Base-by-base conservation (phyloP, 2,888 invertebrate species). In the Machimus atricapillus region DNA sequence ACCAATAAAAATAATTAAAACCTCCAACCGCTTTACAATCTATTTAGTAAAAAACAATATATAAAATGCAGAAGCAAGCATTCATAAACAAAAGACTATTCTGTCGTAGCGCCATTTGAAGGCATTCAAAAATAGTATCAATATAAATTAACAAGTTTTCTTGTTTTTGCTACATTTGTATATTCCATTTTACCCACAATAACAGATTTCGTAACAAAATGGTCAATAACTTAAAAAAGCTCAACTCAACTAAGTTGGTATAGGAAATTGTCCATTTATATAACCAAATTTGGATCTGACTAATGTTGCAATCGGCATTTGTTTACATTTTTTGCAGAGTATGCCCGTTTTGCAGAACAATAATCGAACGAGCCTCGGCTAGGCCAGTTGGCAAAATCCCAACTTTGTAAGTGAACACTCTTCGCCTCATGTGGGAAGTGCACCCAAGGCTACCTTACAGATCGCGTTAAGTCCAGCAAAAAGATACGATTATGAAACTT, bases 381-480 rank as follows among this genome's bases (percentile, higher is more conserved):
- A 52, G 52, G 52, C 66, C 19, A 8, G 23, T 66, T 23, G 23
- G 27, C 66, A 23, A 66, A 66, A 19, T 23, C 66, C 66, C 66
- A 66, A 66, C 66, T 23, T 66, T 12, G 23, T 66, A 66, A 66
- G 66, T 27, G 27, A 66, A 12, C 66, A 66, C 2, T 66, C 12
- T 66, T 66, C 66, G 12, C 12, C 19, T 12, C 66, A 23, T 81
- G 87, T 87, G 82, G 86, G 87, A 79, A 82, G 87, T 81, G 74
- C 56, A 76, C 31, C 76, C 87, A 87, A 87, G 87, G 87, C 77
- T 74, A 77, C 14, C 52, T 81, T 34, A 58, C 34, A 76, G 40
- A 23, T 58, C 43, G 73, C 74, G n/a, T 81, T 82, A n/a, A 73
- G 56, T 78, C 58, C 77, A 43, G 46, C 81, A 56, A 40, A 43